Evolutionary conservation across 2,888 invertebrate genomes (phyloP), one percentile per base, ranked within the genome.

Genomic region (Rutpela maculata): DNA sequence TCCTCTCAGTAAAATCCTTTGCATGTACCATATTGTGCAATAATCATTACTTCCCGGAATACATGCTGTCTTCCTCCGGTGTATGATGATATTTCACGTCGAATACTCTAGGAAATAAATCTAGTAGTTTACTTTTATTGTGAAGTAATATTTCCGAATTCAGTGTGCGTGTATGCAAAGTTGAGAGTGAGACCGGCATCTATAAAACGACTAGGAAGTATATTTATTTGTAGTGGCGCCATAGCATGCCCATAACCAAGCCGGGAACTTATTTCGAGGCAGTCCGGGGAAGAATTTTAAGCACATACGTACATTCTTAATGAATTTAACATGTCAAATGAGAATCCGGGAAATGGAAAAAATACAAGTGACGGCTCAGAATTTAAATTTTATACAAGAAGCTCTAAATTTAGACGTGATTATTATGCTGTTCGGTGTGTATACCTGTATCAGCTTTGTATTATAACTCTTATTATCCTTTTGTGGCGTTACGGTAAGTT

Each of bases 141-240:
- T 74, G 74, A 67, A 56, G 67, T 74, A 63, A 59, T 74, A 74
- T 74, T 74, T 74, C 68, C 35, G 74, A 59, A 74, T 74, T 74
- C 74, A 59, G 62, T 22, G 60, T 74, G 68, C 74, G 74, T 74
- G 60, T 59, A 67, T 68, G 74, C 66, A 68, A 74, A 74, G 67
- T 74, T 50, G 74, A 6, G 63, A 38, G 57, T 15, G 74, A 26
- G 43, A 55, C 65, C 60, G 55, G 67, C 68, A 60, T 74, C 56
- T n/a, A 38, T 74, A 55, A 74, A 68, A 71, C n/a, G 71, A 31
- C 63, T 38, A 43, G 57, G 56, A 80, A 76, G 78, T 79, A 75
- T 74, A 78, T 81, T 82, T 81, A 81, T 80, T 76, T 82, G 82
- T 81, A 78, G 82, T 81, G 82, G 82, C 82, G 82, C 82, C 82